Conservation (phyloP, 2,888 invertebrate genomes). For the Pandemis corylana region DNA sequence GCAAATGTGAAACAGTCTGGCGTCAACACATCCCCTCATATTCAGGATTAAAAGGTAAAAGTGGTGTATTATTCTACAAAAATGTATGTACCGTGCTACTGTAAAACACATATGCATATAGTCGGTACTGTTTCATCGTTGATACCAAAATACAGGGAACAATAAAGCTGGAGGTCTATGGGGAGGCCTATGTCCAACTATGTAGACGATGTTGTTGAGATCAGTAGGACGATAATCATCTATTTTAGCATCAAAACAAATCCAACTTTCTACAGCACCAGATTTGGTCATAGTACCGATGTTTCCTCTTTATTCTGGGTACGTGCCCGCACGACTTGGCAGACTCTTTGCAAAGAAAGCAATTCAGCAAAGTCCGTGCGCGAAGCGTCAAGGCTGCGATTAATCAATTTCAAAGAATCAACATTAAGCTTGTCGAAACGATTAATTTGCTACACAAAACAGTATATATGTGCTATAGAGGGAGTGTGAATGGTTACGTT, state of each 20-base stretch:
- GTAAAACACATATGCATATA: background rate
- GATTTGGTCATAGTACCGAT: background rate
- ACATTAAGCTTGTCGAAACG: background rate
- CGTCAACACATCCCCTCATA: background rate
- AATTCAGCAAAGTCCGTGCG: slow-evolving; percentile 23
- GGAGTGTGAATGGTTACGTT: too few species aligned
- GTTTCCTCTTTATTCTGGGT: background rate
- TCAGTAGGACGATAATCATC: too few species aligned
- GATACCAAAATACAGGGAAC: background rate
- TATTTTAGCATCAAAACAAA: background rate
- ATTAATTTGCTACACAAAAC: too few species aligned
- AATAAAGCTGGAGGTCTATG: background rate
- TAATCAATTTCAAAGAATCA: slow-evolving; percentile 26
- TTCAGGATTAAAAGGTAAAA: background rate
- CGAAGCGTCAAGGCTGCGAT: slow-evolving; percentile 32
- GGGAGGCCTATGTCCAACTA: background rate
- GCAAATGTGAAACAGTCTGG: background rate
- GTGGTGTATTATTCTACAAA: background rate
- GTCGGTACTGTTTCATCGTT: background rate
- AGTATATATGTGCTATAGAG: too few species aligned
- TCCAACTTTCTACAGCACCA: background rate
- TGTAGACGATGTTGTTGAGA: too few species aligned
- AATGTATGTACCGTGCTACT: background rate
- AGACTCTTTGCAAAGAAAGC: slow-evolving; percentile 15
- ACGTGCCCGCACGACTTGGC: slow-evolving; percentile 10